Percentiles rank a stretch among this genome's conserved stretches.
Conservation (phyloP, 2,113 vertebrate genomes). For the Aplodontia rufa region DNA sequence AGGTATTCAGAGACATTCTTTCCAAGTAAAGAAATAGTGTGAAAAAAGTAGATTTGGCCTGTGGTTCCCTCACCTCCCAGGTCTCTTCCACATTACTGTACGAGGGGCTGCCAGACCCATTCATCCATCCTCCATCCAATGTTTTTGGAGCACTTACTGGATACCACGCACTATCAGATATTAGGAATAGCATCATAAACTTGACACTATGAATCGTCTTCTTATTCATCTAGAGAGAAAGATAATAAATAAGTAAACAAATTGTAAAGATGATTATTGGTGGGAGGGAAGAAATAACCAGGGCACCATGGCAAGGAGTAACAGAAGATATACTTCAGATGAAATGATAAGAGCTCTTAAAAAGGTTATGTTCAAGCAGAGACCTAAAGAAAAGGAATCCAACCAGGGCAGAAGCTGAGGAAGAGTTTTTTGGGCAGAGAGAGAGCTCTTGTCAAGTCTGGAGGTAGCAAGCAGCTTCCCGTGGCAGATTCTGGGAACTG, state of each 20-base stretch:
- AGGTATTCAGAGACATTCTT: neutral
- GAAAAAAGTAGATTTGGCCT: neutral
- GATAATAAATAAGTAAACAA: neutral
- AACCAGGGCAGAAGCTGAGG: neutral
- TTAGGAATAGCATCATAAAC: neutral
- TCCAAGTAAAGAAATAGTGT: neutral
- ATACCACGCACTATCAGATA: neutral
- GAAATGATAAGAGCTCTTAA: neutral
- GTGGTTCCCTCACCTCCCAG: neutral
- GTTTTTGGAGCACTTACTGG: neutral
- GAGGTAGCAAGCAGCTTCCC: neutral
- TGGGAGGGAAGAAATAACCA: neutral
- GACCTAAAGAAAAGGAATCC: neutral
- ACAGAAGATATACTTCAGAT: neutral
- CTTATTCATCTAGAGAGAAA: neutral
- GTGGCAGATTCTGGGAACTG: neutral
- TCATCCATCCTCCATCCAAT: neutral
- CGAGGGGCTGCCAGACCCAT: neutral
- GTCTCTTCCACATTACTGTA: neutral
- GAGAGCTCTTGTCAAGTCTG: accelerated
- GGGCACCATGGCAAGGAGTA: neutral
- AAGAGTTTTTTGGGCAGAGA: neutral
- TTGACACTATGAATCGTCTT: neutral
- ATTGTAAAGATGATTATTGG: neutral
- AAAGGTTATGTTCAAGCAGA: neutral